Conservation (phyloP, 2,797 vertebrate species). For the Myioborus miniatus region DNA sequence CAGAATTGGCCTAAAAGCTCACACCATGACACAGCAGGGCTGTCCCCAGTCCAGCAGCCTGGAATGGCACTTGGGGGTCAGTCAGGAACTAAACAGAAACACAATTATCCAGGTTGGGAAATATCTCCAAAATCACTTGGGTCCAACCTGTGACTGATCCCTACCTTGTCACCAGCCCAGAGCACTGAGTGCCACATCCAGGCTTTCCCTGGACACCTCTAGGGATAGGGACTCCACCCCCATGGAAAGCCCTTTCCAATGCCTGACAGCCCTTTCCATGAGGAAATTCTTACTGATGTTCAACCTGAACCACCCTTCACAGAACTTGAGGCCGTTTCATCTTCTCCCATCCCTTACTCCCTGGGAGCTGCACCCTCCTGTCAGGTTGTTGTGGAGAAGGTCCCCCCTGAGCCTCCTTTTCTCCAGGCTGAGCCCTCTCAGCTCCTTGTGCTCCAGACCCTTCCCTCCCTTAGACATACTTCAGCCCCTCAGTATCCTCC, state of each 20-base stretch:
- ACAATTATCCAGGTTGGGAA: not conserved
- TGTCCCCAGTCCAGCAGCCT: not conserved
- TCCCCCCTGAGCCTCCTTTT: not conserved
- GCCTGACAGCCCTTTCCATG: not conserved
- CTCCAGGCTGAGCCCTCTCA: not conserved
- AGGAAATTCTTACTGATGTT: not conserved
- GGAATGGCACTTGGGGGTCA: not conserved
- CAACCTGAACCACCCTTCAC: not conserved
- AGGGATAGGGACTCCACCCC: not conserved
- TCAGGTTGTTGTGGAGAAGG: not conserved
- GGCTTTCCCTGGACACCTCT: not conserved
- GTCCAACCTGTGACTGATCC: not conserved
- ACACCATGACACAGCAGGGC: not conserved
- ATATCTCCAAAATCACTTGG: fast-evolving
- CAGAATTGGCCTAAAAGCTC: not conserved
- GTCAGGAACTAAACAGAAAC: not conserved
- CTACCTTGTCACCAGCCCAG: not conserved
- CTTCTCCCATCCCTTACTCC: not conserved
- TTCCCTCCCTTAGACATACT: not conserved
- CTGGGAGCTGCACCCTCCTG: not conserved
- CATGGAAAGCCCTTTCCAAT: not conserved
- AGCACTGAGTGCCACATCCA: fast-evolving
- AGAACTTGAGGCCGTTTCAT: fast-evolving
- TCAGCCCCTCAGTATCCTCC: not conserved
- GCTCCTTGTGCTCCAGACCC: not conserved